Base-by-base conservation (phyloP, 2,113 vertebrate species). In the Trogon surrucura region DNA sequence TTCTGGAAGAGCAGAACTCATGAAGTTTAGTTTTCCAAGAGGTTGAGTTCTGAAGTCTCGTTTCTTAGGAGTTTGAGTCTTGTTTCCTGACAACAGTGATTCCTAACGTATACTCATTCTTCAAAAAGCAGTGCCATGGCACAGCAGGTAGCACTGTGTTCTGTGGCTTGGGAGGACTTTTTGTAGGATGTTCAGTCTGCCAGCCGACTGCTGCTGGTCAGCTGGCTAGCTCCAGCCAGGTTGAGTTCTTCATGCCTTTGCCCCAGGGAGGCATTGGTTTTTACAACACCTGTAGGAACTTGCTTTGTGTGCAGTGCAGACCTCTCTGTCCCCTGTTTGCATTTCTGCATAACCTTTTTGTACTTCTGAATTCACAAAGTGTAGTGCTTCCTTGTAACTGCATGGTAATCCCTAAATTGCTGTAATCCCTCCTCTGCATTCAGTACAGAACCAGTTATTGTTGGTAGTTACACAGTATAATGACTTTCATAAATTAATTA, bases 401-500 rank as follows among this genome's bases (percentile, higher is more conserved):
- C 65, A 83, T 88, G 67, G 72, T 96, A 95, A 96, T 95, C 95
- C 75, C 36, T 92, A 92, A 95, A 94, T 92, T 86, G 80, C 92
- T 92, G 67, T 93, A 93, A 95, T 94, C 75, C 85, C 56, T 91
- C 45, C 57, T 88, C 88, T 94, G 79, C 82, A 54, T 94, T 96
- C 75, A 85, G 67, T 88, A 86, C 60, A 78, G 91, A 93, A 80
- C 80, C 67, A 58, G 88, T 94, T 93, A 83, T 83, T 93, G 74
- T 95, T 94, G 88, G 88, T 92, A 94, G 56, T 67, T 77, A 78
- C 51, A 58, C 51, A 83, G 56, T 77, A 61, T 93, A 91, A 90
- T 95, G 85, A 92, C 47, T 94, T 92, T 74, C 74, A 83, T 96
- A 95, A 94, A 86, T 91, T 92, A 95, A 96, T 94, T 90, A 94